These are phyloP conservation scores for Coregonus sp. DNA, from an alignment of 2,797 vertebrate genomes.

Conservation along the genomic window DNA sequence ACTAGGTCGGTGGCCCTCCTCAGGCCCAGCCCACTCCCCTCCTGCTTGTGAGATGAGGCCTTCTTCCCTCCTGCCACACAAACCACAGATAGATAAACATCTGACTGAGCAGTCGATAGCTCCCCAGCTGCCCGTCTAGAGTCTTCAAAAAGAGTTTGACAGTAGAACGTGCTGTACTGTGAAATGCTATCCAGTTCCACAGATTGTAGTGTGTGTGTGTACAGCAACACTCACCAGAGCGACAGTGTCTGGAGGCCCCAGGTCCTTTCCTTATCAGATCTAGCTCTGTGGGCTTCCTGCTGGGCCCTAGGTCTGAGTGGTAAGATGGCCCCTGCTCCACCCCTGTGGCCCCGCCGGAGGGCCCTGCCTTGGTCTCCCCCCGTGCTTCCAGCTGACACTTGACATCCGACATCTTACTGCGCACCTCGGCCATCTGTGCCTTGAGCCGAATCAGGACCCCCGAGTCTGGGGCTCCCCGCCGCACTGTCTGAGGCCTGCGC, in stretches of 20 bases:
- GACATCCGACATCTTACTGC: constrained; percentile 92
- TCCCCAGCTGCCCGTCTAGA: not conserved
- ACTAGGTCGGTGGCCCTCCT: constrained; percentile 80
- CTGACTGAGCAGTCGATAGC: not conserved
- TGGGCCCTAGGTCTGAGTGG: constrained; percentile 71
- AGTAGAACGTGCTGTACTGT: not conserved
- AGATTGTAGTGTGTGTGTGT: not conserved
- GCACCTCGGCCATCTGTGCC: constrained; percentile 96
- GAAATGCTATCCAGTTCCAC: not conserved
- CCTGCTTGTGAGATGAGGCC: constrained; percentile 77
- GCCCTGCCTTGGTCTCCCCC: constrained; percentile 59
- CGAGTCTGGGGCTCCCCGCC: constrained; percentile 88
- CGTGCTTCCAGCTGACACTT: constrained; percentile 88
- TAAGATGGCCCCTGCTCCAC: constrained; percentile 76
- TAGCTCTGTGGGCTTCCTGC: constrained; percentile 81
- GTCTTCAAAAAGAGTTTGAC: not conserved
- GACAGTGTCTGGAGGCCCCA: constrained; percentile 79
- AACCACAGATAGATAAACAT: not conserved
- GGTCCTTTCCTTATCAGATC: constrained; percentile 84
- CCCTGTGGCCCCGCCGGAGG: constrained; percentile 67
- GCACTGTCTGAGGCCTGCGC: constrained; percentile 89
- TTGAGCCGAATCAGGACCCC: constrained; percentile 94
- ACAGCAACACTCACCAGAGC: constrained; percentile 79
- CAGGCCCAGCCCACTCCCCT: constrained; percentile 77
- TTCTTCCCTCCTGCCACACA: constrained; percentile 82